Percentiles rank a stretch among this genome's conserved stretches.
These are phyloP conservation scores for Plutella xylostella DNA, from an alignment of 2,888 invertebrate species.

Conservation along the genomic window DNA sequence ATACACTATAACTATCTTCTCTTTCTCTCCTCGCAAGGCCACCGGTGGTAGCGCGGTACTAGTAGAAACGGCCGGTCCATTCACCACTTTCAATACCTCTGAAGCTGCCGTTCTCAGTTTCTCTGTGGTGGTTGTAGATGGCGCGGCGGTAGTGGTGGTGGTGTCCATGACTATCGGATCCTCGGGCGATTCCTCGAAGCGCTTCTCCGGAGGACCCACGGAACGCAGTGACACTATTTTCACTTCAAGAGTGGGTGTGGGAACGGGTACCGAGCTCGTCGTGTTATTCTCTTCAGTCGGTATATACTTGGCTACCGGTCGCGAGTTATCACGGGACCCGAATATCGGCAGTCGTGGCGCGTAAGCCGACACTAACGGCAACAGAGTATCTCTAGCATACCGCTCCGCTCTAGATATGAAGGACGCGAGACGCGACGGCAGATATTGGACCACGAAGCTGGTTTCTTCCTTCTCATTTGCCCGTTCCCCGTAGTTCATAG, in stretches of 20 bases:
- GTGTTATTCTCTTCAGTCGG: slow-evolving; percentile 61
- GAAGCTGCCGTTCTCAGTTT: slow-evolving; percentile 41
- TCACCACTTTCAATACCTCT: slow-evolving; percentile 49
- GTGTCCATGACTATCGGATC: slow-evolving; percentile 47
- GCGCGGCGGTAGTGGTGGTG: slow-evolving; percentile 27
- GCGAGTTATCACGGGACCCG: slow-evolving; percentile 53
- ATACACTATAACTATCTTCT: slow-evolving; percentile 62
- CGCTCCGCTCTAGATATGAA: slow-evolving; percentile 85
- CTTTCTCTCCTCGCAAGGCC: slow-evolving; percentile 48
- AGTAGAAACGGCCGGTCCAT: slow-evolving; percentile 40
- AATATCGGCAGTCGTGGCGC: slow-evolving; percentile 79
- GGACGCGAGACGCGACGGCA: slow-evolving; percentile 82
- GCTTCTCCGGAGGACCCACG: slow-evolving; percentile 54
- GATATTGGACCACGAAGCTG: slow-evolving; percentile 78
- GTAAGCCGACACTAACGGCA: slow-evolving; percentile 83
- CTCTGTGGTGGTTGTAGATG: slow-evolving; percentile 24
- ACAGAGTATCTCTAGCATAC: slow-evolving; percentile 81
- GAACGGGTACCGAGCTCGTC: slow-evolving; percentile 45
- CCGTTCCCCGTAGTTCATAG: slow-evolving; percentile 35
- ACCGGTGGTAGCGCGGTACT: slow-evolving; percentile 59
- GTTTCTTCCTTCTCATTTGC: slow-evolving; percentile 42
- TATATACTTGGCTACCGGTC: slow-evolving; percentile 72
- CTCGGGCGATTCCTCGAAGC: slow-evolving; percentile 49
- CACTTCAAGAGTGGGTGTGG: slow-evolving; percentile 62
- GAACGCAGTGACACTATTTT: slow-evolving; percentile 55